Conservation (phyloP, 1,140 invertebrate genomes). For the Eubasilissa regina region DNA sequence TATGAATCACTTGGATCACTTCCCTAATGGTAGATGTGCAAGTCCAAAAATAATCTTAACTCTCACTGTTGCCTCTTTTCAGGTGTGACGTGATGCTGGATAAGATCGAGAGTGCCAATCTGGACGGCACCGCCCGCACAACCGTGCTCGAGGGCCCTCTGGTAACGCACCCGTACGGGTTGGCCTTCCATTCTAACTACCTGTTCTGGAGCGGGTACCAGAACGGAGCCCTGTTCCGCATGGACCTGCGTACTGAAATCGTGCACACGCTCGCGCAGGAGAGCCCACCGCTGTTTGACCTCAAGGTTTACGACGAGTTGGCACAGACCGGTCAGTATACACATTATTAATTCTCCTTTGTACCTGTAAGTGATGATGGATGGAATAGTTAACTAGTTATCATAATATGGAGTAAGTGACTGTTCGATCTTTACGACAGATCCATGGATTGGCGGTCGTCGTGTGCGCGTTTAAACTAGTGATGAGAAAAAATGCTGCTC, state of each 20-base stretch:
- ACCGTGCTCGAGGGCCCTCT: slow-evolving; percentile 72
- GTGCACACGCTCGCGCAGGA: slow-evolving; percentile 68
- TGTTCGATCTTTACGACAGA: too few relatives aligned
- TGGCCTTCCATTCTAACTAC: slow-evolving; percentile 76
- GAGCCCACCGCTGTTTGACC: slow-evolving; percentile 76
- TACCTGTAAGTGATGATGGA: too few relatives aligned
- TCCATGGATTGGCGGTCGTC: too few relatives aligned
- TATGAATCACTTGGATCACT: too few relatives aligned
- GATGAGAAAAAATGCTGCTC: too few relatives aligned
- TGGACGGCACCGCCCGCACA: slow-evolving; percentile 80
- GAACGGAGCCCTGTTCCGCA: slow-evolving; percentile 73
- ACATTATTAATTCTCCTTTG: too few relatives aligned
- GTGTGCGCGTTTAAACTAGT: too few relatives aligned
- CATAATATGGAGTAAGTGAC: too few relatives aligned
- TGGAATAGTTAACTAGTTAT: too few relatives aligned
- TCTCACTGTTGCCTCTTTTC: slow-evolving; percentile 50
- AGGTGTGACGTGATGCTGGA: slow-evolving; percentile 80
- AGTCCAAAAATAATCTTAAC: too few relatives aligned
- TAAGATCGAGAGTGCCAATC: slow-evolving; percentile 83
- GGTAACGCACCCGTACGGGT: slow-evolving; percentile 80
- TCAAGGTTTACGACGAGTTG: slow-evolving; percentile 75
- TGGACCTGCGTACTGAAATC: slow-evolving; percentile 66
- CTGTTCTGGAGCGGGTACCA: slow-evolving; percentile 84
- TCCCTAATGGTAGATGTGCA: too few relatives aligned
- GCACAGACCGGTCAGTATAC: slow-evolving; percentile 69